phyloP scores from a whole-genome alignment of 2,113 vertebrate species.

The Scophthalmus maximus region DNA sequence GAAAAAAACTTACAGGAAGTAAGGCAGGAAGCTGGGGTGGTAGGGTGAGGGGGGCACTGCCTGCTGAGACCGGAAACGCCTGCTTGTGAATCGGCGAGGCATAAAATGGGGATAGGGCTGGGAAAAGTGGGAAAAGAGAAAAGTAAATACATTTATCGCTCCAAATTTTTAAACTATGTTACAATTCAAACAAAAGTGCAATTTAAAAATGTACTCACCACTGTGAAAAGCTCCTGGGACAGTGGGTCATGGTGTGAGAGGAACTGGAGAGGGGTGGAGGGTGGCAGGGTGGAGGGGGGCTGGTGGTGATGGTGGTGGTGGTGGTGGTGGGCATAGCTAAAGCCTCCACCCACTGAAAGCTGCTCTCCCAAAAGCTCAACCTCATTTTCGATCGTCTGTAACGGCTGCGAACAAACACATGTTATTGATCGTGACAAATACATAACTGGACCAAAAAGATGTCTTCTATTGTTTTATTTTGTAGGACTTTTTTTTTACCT shows the following conservation, averaged over 20 bases:
- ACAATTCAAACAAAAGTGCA: not conserved
- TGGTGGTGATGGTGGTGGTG: conserved; percentile 88
- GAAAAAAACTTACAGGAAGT: conserved; percentile 90
- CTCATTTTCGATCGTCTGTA: conserved; percentile 98
- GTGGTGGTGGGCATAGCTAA: conserved; percentile 90
- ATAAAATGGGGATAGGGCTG: conserved; percentile 96
- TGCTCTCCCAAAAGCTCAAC: conserved; percentile 96
- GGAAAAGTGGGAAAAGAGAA: not conserved
- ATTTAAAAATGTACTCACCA: conserved; percentile 83
- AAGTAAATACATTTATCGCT: not conserved
- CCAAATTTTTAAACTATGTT: no score
- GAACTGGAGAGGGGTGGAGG: conserved; percentile 95
- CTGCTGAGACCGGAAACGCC: conserved; percentile 94
- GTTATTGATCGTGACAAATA: not conserved
- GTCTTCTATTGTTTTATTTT: not conserved
- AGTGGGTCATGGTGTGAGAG: conserved; percentile 92
- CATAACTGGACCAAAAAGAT: not conserved
- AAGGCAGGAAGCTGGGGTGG: conserved; percentile 96
- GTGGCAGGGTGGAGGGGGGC: conserved; percentile 87
- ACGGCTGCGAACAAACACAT: conserved; percentile 81
- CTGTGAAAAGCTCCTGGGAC: conserved; percentile 94
- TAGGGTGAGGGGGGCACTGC: conserved; percentile 92
- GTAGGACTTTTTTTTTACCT: no score
- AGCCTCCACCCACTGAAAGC: conserved; percentile 91
- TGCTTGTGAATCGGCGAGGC: conserved; percentile 92